phyloP scores from a whole-genome alignment of 2,113 vertebrate genomes.

The Passer domesticus region DNA sequence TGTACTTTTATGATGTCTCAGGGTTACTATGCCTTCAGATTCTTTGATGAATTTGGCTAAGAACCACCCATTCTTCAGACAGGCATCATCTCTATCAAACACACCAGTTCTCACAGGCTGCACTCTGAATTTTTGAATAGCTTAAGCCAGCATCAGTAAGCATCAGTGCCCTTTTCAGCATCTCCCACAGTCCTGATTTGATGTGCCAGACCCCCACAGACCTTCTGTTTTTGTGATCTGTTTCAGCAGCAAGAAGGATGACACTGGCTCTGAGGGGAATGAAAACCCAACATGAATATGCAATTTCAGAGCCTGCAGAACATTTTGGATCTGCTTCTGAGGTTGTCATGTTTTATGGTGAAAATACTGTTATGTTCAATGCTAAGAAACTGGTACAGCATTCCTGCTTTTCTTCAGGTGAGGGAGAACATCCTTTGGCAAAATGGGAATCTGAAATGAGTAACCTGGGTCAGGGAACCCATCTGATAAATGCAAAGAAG shows the following conservation, averaged over 20 bases:
- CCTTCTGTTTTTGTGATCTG: background rate
- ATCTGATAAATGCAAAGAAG: background rate
- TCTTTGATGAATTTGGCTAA: background rate
- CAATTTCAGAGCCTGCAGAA: background rate
- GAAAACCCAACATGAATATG: background rate
- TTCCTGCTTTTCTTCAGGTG: background rate
- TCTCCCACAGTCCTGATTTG: background rate
- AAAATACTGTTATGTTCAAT: background rate
- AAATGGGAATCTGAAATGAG: background rate
- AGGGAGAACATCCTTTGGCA: background rate
- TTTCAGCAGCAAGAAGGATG: background rate
- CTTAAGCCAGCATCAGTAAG: background rate
- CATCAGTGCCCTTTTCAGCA: background rate
- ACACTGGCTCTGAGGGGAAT: background rate
- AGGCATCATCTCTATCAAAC: background rate
- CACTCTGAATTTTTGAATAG: background rate
- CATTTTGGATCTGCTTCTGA: background rate
- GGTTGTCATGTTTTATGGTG: background rate
- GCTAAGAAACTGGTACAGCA: background rate
- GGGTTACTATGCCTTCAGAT: background rate
- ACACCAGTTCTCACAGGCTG: background rate
- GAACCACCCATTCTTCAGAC: background rate
- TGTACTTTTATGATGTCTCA: background rate
- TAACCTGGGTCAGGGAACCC: background rate
- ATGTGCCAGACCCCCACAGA: background rate